Base-by-base conservation (phyloP, 2,797 vertebrate genomes). In the Smutsia temminckii region DNA sequence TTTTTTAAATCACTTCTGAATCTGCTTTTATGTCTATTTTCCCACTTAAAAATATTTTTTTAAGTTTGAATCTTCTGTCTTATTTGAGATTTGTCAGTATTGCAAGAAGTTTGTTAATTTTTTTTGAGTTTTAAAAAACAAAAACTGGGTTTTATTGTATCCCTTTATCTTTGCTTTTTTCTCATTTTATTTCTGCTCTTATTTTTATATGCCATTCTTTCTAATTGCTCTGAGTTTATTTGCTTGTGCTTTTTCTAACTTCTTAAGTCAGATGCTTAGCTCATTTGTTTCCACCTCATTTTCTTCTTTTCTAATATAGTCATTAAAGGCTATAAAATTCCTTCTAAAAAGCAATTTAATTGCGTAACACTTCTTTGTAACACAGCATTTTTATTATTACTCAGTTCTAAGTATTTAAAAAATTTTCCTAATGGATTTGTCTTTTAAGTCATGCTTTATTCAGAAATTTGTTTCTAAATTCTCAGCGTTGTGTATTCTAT, bases 321-420 rank as follows among this genome's bases (percentile, higher is more conserved):
- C 49, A 85, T 81, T 91, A 46, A 95, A 95, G 34, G 55, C 85
- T 40, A 84, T 94, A 94, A 69, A 90, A 94, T 84, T 40, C 25
- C 71, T 92, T 37, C 75, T 80, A 32, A 93, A 92, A 83, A 37
- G 64, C 94, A 25, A 75, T 90, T 90, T 79, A 74, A 94, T 74
- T 81, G 51, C 81, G 63, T 74, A 23, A 42, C n/a, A 84, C 37
- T 79, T 96, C 11, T 94, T 91, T 57, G 13, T 85, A 86, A 69
- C 6, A 46, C n/a, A 84, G 85, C 51, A 46, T 77, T 92, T 94
- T 96, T 87, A 85, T 85, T 51, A 77, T 68, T 61, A 51, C 10
- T 87, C 55, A 9, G 16, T 75, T 74, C 79, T 34, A 86, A 92
- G 71, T 57, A 63, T 49, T 96, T 83, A 40, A 2, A 63, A 53